Evolutionary conservation across 2,888 invertebrate species (phyloP), one percentile per base, ranked within the genome.

Genomic region (Abscondita cerata): DNA sequence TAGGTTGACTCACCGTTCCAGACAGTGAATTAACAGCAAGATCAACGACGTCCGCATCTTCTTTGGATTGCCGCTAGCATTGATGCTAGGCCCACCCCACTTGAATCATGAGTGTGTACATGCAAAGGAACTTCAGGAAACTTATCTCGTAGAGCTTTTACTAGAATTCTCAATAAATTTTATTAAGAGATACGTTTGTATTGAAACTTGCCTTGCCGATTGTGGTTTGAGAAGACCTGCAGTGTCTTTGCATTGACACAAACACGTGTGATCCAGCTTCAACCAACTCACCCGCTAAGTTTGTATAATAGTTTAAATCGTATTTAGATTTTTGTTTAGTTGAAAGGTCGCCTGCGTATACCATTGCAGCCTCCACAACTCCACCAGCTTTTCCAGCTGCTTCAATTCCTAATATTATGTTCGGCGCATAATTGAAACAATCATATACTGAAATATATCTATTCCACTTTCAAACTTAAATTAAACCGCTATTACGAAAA

Each of bases 381-480:
- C 98, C 95, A 40, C 97, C 98, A 53, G 98, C 98, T 78, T 96
- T 96, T 5, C 96, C 98, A 0, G 92, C 98, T 1, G 99, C 99
- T 64, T 99, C 98, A 94, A 99, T 98, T 18, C 92, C 92, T 52
- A 99, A 86, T 68, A 96, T 87, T 68, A 99, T 82, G 81, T 99
- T 99, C 0, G 99, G 99, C 18, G 99, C 81, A 79, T 99, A 99
- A 83, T 99, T 99, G 2, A 99, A 85, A 0, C 98, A 98, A 79
- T 99, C 99, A 81, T 99, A 99, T 0, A 99, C 96, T 62, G 99
- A 89, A 99, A 99, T 62, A 99, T 88, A 77, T 99, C 99, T 98
- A 99, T 98, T 65, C 99, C 99, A 71, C 89, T 86, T 85, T 96
- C 88, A 0, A 96, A 89, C 89, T 89, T 25, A 9, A 56, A 47